These are phyloP conservation scores for Ictalurus punctatus DNA, from an alignment of 2,113 vertebrate genomes.

Conservation along the genomic window DNA sequence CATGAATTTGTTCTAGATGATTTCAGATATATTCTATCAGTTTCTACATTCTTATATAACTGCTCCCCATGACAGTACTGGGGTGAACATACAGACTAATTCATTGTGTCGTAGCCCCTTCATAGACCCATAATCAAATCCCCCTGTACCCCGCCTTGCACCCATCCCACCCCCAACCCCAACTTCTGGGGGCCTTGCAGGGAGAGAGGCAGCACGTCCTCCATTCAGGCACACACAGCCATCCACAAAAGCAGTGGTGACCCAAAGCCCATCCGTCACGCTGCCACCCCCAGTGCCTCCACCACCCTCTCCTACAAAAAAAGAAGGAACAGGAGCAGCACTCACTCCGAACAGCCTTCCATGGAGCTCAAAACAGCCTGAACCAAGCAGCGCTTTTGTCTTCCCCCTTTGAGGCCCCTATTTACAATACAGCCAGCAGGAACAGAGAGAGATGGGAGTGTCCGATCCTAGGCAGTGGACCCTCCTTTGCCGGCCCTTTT, in stretches of 20 bases:
- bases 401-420: constrained; percentile 36
- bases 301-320: constrained; percentile 50
- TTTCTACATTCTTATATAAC: constrained; percentile 33
- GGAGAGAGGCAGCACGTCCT: constrained; percentile 52
- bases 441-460: constrained; percentile 54
- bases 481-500: constrained; percentile 52
- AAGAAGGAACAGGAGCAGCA: constrained; percentile 43
- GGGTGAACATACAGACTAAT: constrained; percentile 29
- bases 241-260: constrained; percentile 57
- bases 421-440: constrained; percentile 48
- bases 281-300: constrained; percentile 44
- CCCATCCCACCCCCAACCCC: constrained; percentile 39
- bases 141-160: constrained; percentile 35
- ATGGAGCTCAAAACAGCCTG: constrained; percentile 45
- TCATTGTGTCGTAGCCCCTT: constrained; percentile 50
- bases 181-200: constrained; percentile 34
- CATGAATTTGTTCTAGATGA: not conserved
- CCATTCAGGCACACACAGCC: constrained; percentile 54
- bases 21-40: not conserved
- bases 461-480: constrained; percentile 45
- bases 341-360: constrained; percentile 51
- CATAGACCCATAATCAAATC: constrained; percentile 50
- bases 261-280: constrained; percentile 58
- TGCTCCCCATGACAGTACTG: constrained; percentile 23
- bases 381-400: constrained; percentile 51